Conservation (phyloP, 2,113 vertebrate genomes). For the Coryphaenoides rupestris region DNA sequence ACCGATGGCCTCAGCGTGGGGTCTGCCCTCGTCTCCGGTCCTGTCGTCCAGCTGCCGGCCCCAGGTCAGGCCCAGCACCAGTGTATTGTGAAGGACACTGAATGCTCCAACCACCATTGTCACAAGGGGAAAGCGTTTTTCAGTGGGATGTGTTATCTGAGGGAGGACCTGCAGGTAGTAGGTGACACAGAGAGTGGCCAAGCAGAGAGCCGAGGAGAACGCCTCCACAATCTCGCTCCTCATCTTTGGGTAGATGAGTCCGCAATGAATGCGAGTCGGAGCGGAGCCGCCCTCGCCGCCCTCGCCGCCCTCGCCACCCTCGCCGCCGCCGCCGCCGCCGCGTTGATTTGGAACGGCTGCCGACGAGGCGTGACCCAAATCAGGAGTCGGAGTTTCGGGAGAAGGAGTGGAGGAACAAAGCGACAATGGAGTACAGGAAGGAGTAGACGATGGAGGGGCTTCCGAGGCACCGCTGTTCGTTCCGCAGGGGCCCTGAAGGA, state of each 20-base stretch:
- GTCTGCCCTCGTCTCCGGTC: no score
- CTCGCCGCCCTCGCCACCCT: no score
- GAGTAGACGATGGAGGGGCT: not conserved
- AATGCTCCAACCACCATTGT: conserved; percentile 42
- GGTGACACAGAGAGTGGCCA: conserved; percentile 65
- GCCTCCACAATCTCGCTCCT: conserved; percentile 54
- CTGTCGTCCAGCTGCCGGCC: not conserved
- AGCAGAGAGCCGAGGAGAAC: conserved; percentile 64
- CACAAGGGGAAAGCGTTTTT: conserved; percentile 52
- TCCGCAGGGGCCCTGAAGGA: conserved; percentile 16
- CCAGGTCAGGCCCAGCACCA: conserved; percentile 47
- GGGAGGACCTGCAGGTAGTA: conserved; percentile 62
- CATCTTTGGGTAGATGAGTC: conserved; percentile 24
- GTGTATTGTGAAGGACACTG: conserved; percentile 58
- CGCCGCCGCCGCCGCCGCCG: no score
- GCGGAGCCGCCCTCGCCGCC: not conserved
- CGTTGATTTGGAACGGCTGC: no score
- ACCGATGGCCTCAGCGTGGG: no score
- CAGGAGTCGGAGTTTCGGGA: not conserved
- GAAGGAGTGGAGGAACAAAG: not conserved
- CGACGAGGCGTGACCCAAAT: not conserved
- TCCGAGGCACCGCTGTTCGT: not conserved
- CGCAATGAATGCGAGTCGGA: not conserved
- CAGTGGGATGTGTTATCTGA: conserved; percentile 53
- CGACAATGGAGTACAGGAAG: not conserved